Evolutionary conservation across 2,797 vertebrate species (phyloP).

Genomic region (Adrianichthys oophorus): DNA sequence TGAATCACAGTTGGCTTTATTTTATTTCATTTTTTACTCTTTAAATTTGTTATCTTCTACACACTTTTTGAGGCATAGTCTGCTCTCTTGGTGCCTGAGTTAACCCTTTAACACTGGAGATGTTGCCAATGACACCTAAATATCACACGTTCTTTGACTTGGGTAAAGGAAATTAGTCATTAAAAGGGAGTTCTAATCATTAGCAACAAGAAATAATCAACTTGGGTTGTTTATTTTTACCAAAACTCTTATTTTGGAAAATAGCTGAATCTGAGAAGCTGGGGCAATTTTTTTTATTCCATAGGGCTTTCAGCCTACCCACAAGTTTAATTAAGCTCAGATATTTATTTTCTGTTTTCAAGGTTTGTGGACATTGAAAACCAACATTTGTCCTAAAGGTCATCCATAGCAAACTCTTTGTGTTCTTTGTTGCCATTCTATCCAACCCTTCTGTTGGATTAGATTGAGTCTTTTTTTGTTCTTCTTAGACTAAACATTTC

Average conservation of each 20-base stretch:
- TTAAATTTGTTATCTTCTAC: slow-evolving; percentile 10
- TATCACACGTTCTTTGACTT: too few species aligned
- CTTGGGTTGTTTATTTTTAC: not conserved
- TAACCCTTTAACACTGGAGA: too few species aligned
- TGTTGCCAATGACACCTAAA: too few species aligned
- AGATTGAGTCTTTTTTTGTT: slow-evolving; percentile 31
- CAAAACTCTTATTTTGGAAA: too few species aligned
- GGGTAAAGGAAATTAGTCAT: not conserved
- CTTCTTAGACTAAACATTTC: slow-evolving; percentile 49
- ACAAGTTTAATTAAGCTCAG: not conserved
- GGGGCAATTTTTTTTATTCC: not conserved
- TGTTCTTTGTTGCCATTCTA: slow-evolving; percentile 30
- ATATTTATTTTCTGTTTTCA: slow-evolving; percentile 6
- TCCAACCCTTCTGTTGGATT: slow-evolving; percentile 32
- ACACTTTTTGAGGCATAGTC: not conserved
- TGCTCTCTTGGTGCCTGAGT: too few species aligned
- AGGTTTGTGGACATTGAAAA: not conserved
- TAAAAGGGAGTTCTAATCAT: slow-evolving; percentile 35
- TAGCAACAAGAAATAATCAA: slow-evolving; percentile 20
- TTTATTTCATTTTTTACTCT: not conserved
- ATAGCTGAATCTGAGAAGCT: slow-evolving; percentile 2
- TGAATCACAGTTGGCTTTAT: not conserved
- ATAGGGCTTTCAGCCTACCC: slow-evolving; percentile 9
- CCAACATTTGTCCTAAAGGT: not conserved
- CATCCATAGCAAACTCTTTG: too few species aligned